Evolutionary conservation across 2,113 vertebrate genomes (phyloP), one percentile per base, ranked within the genome.

Genomic region (Cyprinodon tularosa): DNA sequence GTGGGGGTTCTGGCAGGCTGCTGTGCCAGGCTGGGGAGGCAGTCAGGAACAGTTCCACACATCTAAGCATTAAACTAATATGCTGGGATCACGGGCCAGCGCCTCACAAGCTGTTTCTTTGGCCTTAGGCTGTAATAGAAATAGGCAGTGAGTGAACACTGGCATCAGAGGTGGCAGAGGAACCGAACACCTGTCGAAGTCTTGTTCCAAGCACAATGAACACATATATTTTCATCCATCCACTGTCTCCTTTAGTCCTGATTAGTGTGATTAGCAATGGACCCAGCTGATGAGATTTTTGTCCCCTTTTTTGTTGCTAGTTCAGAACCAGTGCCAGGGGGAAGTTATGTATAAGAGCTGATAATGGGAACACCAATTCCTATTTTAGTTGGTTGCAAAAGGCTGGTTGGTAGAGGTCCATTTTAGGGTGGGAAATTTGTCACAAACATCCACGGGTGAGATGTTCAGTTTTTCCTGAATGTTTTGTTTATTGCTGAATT

Each of bases 41-140:
- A 85, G 79, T 85, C 84, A 76, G 82, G 83, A 89, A 74, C 76
- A 78, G 77, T 90, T 92, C 88, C 80, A 91, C 88, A 82, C 79
- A 89, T 91, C 87, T 89, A 87, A 82, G 84, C 89, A 90, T 91
- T 94, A 93, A 94, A 90, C 87, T 89, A 93, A 93, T 93, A 88
- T 88, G 88, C 86, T 79, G 88, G 89, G 93, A 93, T 90, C 92
- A 88, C 84, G 89, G 90, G 90, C 91, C 91, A 83, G 81, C 42
- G 87, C 81, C 84, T 91, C 74, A 47, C 90, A 92, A 93, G 89
- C 92, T 93, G 93, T 92, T 91, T 90, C 74, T 80, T 90, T 88
- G 90, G 92, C 94, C 84, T 53, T 73, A 47, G 84, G 88, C 92
- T 89, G 38, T 79, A 88, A 90, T 85, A 69, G 48, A 42, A 84